Percentiles rank a stretch among this genome's conserved stretches.
These are phyloP conservation scores for Gymnothorax javanicus DNA, from an alignment of 2,797 vertebrate species.

Conservation along the genomic window DNA sequence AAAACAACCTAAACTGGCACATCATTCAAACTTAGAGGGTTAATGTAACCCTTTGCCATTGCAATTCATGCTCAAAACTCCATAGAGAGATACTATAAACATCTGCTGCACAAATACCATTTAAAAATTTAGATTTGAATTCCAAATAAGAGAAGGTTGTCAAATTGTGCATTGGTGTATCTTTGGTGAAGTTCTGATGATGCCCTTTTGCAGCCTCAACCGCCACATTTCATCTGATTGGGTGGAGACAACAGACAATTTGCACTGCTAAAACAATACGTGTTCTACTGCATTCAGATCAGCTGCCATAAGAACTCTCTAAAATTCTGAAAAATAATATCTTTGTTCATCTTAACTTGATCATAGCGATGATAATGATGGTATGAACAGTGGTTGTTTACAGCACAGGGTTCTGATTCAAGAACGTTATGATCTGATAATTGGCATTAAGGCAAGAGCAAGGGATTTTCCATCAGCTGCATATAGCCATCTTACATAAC, in stretches of 20 bases:
- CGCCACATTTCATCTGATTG: background rate
- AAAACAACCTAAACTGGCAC: background rate
- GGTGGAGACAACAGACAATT: background rate
- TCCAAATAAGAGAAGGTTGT: background rate
- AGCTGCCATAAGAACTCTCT: background rate
- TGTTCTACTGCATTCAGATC: background rate
- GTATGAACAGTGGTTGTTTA: constrained; percentile 26
- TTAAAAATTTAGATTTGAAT: background rate
- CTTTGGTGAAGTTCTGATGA: background rate
- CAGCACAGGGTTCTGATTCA: constrained; percentile 54
- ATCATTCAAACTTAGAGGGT: background rate
- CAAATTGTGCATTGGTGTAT: background rate
- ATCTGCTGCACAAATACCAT: background rate
- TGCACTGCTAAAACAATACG: background rate
- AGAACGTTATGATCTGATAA: constrained; percentile 71
- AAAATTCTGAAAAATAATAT: background rate
- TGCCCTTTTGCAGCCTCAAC: background rate
- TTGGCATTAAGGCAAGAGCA: constrained; percentile 69
- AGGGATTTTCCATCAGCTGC: constrained; percentile 68
- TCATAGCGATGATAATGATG: background rate
- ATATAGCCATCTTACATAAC: constrained; percentile 73
- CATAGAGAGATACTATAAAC: background rate
- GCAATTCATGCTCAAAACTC: background rate
- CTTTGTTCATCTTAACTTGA: no score
- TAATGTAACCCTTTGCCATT: background rate